Evolutionary conservation across 2,888 invertebrate genomes (phyloP).

Genomic region (Caenorhabditis sp.): DNA sequence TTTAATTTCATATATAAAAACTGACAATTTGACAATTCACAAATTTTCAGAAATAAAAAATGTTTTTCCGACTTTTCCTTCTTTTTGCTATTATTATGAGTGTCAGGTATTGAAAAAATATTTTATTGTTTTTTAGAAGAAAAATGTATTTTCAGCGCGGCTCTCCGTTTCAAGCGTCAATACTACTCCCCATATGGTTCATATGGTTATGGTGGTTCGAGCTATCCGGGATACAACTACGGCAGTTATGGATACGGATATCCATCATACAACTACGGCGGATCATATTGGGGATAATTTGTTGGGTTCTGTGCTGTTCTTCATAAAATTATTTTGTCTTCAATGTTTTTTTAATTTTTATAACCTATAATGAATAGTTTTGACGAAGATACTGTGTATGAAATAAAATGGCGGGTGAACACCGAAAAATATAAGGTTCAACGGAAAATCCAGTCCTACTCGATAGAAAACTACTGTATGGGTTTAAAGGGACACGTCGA

Average conservation of each 20-base stretch:
- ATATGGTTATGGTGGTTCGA: not conserved
- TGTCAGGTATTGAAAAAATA: no score
- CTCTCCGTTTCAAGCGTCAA: constrained; percentile 24
- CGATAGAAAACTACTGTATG: no score
- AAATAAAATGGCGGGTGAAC: no score
- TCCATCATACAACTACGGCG: constrained; percentile 19
- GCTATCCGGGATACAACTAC: constrained; percentile 4
- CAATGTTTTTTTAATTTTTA: not conserved
- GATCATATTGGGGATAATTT: constrained; percentile 5
- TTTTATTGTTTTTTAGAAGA: not conserved
- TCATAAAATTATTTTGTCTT: not conserved
- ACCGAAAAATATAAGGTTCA: no score
- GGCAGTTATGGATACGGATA: constrained; percentile 6
- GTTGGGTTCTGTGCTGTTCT: no score
- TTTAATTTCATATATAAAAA: not conserved
- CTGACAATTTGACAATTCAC: no score
- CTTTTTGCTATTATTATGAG: not conserved
- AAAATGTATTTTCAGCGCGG: not conserved
- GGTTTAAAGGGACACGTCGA: no score
- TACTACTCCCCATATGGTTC: constrained; percentile 8
- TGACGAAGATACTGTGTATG: no score
- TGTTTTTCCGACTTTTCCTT: constrained; percentile 1
- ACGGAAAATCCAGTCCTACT: no score
- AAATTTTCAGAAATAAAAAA: not conserved
- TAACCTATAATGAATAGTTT: not conserved